Conservation (phyloP, 1,140 invertebrate genomes). For the Vanessa atalanta region DNA sequence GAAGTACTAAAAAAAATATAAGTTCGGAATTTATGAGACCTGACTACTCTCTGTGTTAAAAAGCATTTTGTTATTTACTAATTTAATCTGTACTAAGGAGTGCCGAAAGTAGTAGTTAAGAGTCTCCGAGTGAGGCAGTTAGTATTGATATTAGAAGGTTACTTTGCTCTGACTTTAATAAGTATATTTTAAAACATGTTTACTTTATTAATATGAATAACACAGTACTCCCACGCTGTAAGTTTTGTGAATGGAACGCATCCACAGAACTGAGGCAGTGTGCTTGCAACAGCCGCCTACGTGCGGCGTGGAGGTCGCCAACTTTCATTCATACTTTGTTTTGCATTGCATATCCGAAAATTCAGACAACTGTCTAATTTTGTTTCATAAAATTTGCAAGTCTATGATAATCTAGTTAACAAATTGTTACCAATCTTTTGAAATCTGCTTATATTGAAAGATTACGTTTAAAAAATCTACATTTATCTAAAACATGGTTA, state of each 20-base stretch:
- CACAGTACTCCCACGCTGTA: constrained; percentile 58
- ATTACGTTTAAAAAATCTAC: too few species aligned
- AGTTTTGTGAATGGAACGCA: constrained; percentile 74
- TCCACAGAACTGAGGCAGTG: constrained; percentile 45
- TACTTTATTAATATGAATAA: constrained; percentile 36
- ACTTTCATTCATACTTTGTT: constrained; percentile 74
- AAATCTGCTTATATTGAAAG: neutral
- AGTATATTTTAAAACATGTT: constrained; percentile 24
- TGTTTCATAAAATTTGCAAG: constrained; percentile 5
- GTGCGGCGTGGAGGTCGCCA: constrained; percentile 67
- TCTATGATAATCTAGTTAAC: neutral
- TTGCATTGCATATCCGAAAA: constrained; percentile 38
- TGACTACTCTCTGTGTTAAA: too few species aligned
- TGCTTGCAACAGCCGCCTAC: constrained; percentile 75
- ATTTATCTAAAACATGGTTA: too few species aligned
- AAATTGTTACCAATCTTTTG: neutral
- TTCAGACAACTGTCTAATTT: constrained; percentile 24
- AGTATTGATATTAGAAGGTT: too few species aligned
- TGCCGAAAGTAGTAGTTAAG: too few species aligned
- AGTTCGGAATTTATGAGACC: too few species aligned
- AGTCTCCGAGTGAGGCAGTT: too few species aligned
- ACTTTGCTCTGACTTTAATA: neutral
- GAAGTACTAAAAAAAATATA: neutral
- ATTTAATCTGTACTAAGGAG: too few species aligned
- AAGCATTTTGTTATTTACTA: too few species aligned